Evolutionary conservation across 2,113 vertebrate genomes (phyloP).

Genomic region (Dascyllus trimaculatus): DNA sequence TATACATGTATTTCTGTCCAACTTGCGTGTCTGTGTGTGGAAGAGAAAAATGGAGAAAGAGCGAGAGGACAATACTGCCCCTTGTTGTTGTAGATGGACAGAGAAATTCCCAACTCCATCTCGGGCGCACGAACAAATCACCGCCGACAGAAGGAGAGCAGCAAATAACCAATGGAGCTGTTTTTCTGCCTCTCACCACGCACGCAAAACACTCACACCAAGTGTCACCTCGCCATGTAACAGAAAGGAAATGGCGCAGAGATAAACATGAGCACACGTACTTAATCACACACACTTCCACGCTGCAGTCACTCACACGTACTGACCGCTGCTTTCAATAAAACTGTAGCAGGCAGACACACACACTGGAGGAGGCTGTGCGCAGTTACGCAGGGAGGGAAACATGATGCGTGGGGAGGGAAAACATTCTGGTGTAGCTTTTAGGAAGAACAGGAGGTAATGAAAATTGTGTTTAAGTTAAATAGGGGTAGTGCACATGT

Average conservation of each 20-base stretch:
- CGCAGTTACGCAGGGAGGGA: not conserved
- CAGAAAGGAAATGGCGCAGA: not conserved
- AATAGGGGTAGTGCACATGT: too few species aligned
- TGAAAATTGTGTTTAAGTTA: not conserved
- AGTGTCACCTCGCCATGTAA: not conserved
- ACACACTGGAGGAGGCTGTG: not conserved
- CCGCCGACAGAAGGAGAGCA: slow-evolving; percentile 11
- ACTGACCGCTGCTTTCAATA: slow-evolving; percentile 37
- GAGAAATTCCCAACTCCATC: slow-evolving; percentile 26
- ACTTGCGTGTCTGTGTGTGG: slow-evolving; percentile 1
- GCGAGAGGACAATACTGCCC: not conserved
- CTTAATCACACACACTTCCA: slow-evolving; percentile 35
- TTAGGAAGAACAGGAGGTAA: not conserved
- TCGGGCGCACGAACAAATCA: slow-evolving; percentile 40
- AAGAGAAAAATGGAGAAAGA: not conserved
- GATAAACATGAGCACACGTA: slow-evolving; percentile 21
- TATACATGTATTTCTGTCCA: not conserved
- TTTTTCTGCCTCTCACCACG: not conserved
- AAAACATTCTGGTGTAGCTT: not conserved
- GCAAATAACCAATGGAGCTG: slow-evolving; percentile 31
- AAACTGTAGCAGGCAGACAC: not conserved
- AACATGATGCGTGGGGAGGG: not conserved
- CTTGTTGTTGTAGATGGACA: slow-evolving; percentile 1
- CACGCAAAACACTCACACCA: not conserved
- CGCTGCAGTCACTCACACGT: slow-evolving; percentile 37